These are phyloP conservation scores for Tragelaphus eurycerus DNA, from an alignment of 2,797 vertebrate species.

Conservation along the genomic window DNA sequence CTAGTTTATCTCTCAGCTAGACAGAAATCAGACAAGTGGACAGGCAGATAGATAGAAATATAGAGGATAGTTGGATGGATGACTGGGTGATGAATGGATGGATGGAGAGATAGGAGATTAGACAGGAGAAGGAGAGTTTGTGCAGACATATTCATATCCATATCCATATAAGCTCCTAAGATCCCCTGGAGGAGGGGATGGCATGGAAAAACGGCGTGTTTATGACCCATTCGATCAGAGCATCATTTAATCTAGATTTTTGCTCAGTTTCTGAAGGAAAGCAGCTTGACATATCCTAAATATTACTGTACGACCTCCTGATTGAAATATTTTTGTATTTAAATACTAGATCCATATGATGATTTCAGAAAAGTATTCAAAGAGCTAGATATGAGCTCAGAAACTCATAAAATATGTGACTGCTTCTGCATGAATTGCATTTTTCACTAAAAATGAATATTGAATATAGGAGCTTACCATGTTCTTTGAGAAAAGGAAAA, in stretches of 20 bases:
- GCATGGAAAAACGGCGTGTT: rapidly evolving
- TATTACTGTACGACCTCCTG: neutral
- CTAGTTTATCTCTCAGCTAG: neutral
- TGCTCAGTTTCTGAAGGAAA: neutral
- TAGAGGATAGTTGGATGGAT: neutral
- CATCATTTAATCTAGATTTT: neutral
- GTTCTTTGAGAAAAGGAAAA: neutral
- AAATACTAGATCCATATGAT: neutral
- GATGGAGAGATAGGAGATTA: neutral
- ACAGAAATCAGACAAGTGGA: neutral
- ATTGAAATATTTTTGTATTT: neutral
- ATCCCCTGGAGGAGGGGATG: neutral
- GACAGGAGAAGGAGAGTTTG: neutral
- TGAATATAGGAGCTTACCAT: neutral
- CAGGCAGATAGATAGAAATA: neutral
- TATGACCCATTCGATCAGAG: neutral
- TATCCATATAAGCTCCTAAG: neutral
- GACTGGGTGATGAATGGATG: neutral
- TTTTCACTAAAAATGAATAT: neutral
- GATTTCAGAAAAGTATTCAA: neutral
- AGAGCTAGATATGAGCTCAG: neutral
- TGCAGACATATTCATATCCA: neutral
- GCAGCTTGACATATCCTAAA: neutral
- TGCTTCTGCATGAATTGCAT: neutral
- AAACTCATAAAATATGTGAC: neutral